Conservation (phyloP, 2,888 invertebrate genomes). For the Rhagonycha fulva region DNA sequence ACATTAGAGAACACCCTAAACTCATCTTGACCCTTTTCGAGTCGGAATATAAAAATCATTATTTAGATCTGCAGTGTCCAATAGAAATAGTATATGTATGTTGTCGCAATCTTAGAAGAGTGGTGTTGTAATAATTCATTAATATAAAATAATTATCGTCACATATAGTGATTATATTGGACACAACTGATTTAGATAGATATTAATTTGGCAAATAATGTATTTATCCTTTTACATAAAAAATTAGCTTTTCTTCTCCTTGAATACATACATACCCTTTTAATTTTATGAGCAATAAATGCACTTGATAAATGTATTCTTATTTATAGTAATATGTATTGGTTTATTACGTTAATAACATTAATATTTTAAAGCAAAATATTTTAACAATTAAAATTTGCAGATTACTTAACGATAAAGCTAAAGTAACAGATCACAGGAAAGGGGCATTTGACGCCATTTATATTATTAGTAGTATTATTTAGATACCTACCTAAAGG, state of each 20-base stretch:
- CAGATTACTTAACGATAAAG: slow-evolving; percentile 49
- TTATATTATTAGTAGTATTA: slow-evolving; percentile 10
- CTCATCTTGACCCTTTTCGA: not conserved
- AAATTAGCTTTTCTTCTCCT: not conserved
- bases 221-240: not conserved
- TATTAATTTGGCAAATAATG: not conserved
- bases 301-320: not conserved
- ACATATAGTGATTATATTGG: not conserved
- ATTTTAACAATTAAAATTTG: slow-evolving; percentile 46
- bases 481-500: not conserved
- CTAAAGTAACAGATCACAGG: slow-evolving; percentile 51
- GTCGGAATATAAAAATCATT: not conserved
- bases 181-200: not conserved
- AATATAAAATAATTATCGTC: no score
- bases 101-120: no score
- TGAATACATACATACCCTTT: not conserved
- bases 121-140: no score
- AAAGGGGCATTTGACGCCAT: slow-evolving; percentile 40
- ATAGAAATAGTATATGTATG: no score
- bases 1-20: not conserved
- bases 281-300: not conserved
- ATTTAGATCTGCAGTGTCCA: not conserved
- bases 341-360: not conserved
- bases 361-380: slow-evolving; percentile 11
- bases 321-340: not conserved